Evolutionary conservation across 2,797 vertebrate species (phyloP).

Genomic region (Spea hammondii): DNA sequence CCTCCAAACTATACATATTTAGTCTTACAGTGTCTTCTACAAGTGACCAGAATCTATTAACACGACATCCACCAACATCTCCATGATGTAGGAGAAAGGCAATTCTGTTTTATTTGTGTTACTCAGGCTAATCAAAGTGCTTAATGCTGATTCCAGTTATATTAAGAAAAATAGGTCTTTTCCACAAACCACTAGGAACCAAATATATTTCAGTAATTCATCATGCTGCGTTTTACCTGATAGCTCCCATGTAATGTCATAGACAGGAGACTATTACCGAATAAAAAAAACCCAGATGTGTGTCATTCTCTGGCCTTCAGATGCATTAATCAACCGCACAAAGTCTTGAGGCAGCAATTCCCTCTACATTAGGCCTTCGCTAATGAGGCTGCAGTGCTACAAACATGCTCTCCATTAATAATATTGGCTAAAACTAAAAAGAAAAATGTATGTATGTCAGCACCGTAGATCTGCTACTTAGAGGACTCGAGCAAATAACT

Average conservation of each 20-base stretch:
- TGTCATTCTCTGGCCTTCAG: neutral
- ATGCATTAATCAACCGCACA: neutral
- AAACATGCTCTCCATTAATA: neutral
- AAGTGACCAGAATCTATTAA: too few relatives aligned
- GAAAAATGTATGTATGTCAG: neutral
- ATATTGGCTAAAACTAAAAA: neutral
- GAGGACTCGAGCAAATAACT: neutral
- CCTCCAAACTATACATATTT: too few relatives aligned
- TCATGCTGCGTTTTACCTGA: neutral
- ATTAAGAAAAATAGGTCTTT: too few relatives aligned
- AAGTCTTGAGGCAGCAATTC: neutral
- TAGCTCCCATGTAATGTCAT: neutral
- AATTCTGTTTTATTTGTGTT: too few relatives aligned
- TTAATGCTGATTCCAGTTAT: too few relatives aligned
- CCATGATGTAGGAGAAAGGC: too few relatives aligned
- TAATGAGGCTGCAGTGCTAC: conserved; percentile 2
- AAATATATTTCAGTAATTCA: too few relatives aligned
- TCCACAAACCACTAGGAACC: too few relatives aligned
- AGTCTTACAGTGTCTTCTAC: too few relatives aligned
- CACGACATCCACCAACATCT: too few relatives aligned
- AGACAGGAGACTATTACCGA: neutral
- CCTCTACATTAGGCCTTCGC: neutral
- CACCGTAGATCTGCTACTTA: neutral
- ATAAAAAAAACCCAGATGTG: neutral
- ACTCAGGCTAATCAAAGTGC: too few relatives aligned